A percentile compares a stretch with the other conserved stretches of the same genome.
These are phyloP conservation scores for Pygathrix nemaeus DNA, from an alignment of 2,113 vertebrate genomes.

Conservation along the genomic window DNA sequence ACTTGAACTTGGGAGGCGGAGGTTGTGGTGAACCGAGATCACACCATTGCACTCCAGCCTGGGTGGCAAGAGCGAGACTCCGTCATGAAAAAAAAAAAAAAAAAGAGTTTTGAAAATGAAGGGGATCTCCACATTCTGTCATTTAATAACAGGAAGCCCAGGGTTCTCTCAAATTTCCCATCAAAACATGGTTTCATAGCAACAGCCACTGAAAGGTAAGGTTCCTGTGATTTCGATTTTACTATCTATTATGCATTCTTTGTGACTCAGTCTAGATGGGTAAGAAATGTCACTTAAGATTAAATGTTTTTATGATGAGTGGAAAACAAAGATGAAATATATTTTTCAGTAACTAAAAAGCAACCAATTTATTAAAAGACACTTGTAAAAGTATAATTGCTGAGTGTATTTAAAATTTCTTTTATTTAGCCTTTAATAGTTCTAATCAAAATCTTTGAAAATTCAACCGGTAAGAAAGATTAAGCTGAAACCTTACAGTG, in stretches of 20 bases:
- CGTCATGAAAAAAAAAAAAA: too few relatives aligned
- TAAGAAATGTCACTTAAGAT: conserved; percentile 56
- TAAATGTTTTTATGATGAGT: conserved; percentile 17
- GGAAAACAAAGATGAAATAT: conserved; percentile 46
- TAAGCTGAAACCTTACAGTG: background rate
- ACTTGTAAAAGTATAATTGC: background rate
- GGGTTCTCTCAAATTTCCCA: conserved; percentile 57
- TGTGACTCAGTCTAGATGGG: conserved; percentile 63
- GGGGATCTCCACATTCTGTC: conserved; percentile 74
- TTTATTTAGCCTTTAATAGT: background rate
- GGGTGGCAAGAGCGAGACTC: too few relatives aligned
- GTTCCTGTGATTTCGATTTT: conserved; percentile 63
- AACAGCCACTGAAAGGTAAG: conserved; percentile 48
- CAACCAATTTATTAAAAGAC: conserved; percentile 24
- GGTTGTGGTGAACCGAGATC: too few relatives aligned
- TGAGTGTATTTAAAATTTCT: background rate
- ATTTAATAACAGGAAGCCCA: conserved; percentile 76
- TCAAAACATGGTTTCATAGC: conserved; percentile 69
- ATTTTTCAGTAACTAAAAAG: conserved; percentile 18
- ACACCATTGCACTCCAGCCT: too few relatives aligned
- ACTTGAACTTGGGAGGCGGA: too few relatives aligned
- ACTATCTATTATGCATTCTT: conserved; percentile 58
- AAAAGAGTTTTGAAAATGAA: conserved; percentile 60
- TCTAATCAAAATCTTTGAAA: conserved; percentile 40
- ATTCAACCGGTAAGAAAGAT: conserved; percentile 5